Percentiles rank a stretch among this genome's conserved stretches.
Evolutionary conservation across 2,113 vertebrate species (phyloP).

Genomic region (Carassius auratus): DNA sequence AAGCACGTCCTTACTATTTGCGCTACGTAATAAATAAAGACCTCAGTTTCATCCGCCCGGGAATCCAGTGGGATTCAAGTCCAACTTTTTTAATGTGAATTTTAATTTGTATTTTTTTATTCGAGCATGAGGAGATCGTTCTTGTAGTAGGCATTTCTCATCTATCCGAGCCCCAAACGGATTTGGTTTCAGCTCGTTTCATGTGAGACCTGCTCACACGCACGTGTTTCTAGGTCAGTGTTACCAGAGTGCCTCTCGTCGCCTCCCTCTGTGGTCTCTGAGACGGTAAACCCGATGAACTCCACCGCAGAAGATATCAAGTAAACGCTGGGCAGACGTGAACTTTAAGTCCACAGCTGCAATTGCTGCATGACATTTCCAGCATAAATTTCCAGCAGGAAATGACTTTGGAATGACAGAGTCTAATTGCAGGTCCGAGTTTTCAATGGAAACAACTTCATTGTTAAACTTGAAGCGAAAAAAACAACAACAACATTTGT

Average conservation of each 20-base stretch:
- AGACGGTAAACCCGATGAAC: not conserved
- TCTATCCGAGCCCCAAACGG: not conserved
- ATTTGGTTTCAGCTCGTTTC: not conserved
- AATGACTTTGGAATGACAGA: not conserved
- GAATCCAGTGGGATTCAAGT: not conserved
- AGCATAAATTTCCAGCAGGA: not conserved
- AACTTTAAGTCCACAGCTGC: not conserved
- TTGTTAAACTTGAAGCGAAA: not conserved
- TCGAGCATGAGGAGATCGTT: not conserved
- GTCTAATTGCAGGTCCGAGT: not conserved
- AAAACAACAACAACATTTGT: not conserved
- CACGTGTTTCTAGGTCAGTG: constrained; percentile 28
- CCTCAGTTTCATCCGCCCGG: not conserved
- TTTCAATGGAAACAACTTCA: not conserved
- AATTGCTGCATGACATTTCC: not conserved
- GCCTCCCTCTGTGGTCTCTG: not conserved
- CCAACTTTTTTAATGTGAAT: not conserved
- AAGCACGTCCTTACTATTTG: not conserved
- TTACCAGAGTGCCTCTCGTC: not conserved
- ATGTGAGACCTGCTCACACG: not conserved
- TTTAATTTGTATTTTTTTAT: not conserved
- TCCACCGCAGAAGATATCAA: not conserved
- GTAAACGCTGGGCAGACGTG: not conserved
- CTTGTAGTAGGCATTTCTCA: not conserved
- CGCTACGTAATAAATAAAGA: not conserved